Conservation (phyloP, 2,797 vertebrate species). For the Sciurus vulgaris region DNA sequence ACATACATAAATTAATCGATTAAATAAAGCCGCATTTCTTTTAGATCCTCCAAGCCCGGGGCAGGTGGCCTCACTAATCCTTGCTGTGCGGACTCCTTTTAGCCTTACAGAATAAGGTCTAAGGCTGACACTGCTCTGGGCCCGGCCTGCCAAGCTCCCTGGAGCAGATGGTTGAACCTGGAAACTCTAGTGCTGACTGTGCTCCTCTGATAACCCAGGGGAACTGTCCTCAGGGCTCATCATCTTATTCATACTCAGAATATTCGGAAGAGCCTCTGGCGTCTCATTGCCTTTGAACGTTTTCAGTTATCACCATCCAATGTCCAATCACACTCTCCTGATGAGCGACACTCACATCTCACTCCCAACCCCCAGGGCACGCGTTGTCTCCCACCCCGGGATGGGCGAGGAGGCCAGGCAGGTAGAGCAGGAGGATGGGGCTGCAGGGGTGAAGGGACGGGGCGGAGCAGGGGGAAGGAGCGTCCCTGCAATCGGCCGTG, state of each 20-base stretch:
- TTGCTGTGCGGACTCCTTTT: not conserved
- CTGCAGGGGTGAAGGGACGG: not conserved
- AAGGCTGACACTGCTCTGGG: not conserved
- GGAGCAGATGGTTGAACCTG: not conserved
- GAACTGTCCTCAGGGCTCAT: not conserved
- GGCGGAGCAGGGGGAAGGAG: no score
- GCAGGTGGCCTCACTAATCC: rapidly evolving
- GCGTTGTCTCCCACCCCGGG: not conserved
- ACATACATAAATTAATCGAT: not conserved
- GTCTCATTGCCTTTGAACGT: not conserved
- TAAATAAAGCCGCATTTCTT: not conserved
- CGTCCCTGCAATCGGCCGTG: not conserved
- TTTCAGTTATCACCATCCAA: not conserved
- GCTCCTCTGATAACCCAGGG: not conserved
- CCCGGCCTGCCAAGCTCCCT: not conserved
- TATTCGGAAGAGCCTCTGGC: not conserved
- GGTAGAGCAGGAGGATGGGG: not conserved
- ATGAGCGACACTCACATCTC: not conserved
- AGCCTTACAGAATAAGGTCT: not conserved
- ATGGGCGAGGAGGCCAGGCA: not conserved
- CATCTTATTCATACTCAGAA: not conserved
- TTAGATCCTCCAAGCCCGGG: not conserved
- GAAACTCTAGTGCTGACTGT: not conserved
- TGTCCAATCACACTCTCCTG: not conserved
- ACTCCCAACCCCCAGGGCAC: not conserved